Evolutionary conservation across 2,797 vertebrate genomes (phyloP).

Genomic region (Acipenser transmontanus): DNA sequence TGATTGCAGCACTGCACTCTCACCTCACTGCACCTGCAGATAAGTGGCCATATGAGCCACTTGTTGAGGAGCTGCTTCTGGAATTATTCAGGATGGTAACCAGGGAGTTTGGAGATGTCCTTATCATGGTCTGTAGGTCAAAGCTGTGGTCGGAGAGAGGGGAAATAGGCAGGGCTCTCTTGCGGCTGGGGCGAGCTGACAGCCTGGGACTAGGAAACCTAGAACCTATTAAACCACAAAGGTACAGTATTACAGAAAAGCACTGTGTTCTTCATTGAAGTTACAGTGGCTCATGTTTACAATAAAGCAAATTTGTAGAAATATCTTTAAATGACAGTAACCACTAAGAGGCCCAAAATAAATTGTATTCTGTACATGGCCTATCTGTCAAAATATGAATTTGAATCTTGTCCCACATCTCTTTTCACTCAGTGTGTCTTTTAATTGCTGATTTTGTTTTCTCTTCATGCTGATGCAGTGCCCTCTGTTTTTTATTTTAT

Average conservation of each 20-base stretch:
- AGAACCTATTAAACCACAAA: conserved; percentile 63
- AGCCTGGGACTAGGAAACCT: conserved; percentile 86
- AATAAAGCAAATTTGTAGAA: no score
- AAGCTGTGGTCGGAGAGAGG: conserved; percentile 93
- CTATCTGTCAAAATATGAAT: no score
- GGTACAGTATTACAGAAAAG: neutral
- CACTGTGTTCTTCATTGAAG: no score
- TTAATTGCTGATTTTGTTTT: no score
- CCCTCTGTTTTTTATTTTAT: no score
- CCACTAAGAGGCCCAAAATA: no score
- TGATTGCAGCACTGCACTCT: conserved; percentile 18
- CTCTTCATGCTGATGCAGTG: no score
- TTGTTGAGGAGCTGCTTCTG: conserved; percentile 92
- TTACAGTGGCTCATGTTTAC: no score
- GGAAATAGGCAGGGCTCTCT: conserved; percentile 87
- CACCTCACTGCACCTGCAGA: conserved; percentile 95
- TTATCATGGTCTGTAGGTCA: conserved; percentile 96
- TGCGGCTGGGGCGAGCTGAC: conserved; percentile 83
- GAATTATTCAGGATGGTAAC: conserved; percentile 97
- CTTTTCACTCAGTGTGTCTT: no score
- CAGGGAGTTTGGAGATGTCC: conserved; percentile 91
- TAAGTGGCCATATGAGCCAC: conserved; percentile 95
- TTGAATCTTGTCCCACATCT: no score
- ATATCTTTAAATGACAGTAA: no score
- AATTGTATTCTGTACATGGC: no score